These are phyloP conservation scores for Babyrousa celebensis DNA, from an alignment of 2,797 vertebrate species.

Conservation along the genomic window DNA sequence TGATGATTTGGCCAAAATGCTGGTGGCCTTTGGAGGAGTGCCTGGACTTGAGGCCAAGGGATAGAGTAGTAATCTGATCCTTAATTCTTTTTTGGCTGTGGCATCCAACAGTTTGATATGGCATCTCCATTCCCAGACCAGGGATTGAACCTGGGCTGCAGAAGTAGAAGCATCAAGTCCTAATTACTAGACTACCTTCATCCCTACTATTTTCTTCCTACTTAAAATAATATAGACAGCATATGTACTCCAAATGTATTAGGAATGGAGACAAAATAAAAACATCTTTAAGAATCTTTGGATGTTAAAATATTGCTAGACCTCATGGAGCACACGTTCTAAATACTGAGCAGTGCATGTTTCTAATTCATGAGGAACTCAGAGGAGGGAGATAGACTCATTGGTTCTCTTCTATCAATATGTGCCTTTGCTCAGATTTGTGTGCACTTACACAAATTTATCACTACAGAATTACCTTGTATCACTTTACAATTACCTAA, in stretches of 20 bases:
- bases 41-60: background rate
- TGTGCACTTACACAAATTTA: background rate
- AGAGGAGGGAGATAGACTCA: background rate
- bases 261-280: slow-evolving; percentile 25
- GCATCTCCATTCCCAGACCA: too few species aligned
- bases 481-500: background rate
- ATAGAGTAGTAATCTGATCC: slow-evolving; percentile 12
- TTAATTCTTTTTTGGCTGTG: background rate
- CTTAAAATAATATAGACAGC: background rate
- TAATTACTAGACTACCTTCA: too few species aligned
- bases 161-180: too few species aligned
- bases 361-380: background rate
- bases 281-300: slow-evolving; percentile 4
- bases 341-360: background rate
- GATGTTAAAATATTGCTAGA: slow-evolving; percentile 12
- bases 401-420: background rate
- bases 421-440: background rate
- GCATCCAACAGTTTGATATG: too few species aligned
- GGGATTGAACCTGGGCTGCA: too few species aligned
- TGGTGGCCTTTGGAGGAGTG: slow-evolving; percentile 38
- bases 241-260: background rate
- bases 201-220: background rate
- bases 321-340: slow-evolving; percentile 2
- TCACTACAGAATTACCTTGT: background rate
- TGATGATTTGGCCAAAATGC: slow-evolving; percentile 37